Evolutionary conservation across 2,888 invertebrate genomes (phyloP).

Genomic region (Eilema depressum): DNA sequence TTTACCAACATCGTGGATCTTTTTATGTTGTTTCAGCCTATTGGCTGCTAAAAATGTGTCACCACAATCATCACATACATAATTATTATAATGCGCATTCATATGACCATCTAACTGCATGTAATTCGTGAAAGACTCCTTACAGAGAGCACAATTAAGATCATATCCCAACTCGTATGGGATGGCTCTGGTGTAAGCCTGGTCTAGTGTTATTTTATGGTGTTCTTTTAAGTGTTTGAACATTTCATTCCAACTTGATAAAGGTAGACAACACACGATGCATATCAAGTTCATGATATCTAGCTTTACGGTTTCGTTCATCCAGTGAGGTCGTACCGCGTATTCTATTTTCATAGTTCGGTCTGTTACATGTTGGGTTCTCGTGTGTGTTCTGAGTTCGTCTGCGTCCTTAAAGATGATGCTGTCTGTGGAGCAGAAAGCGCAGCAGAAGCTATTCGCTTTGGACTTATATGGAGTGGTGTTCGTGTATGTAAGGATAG

Average conservation of each 20-base stretch:
- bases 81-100: slow-evolving; percentile 73
- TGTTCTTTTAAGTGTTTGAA: slow-evolving; percentile 62
- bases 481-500: slow-evolving; percentile 65
- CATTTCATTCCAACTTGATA: slow-evolving; percentile 65
- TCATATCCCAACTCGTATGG: slow-evolving; percentile 60
- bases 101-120: slow-evolving; percentile 69
- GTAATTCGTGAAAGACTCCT: slow-evolving; percentile 55
- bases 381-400: slow-evolving; percentile 62
- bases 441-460: slow-evolving; percentile 59
- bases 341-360: slow-evolving; percentile 55
- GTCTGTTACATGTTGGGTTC: slow-evolving; percentile 53
- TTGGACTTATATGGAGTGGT: slow-evolving; percentile 68
- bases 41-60: slow-evolving; percentile 61
- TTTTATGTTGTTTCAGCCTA: slow-evolving; percentile 68
- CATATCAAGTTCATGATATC: slow-evolving; percentile 67
- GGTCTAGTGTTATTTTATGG: slow-evolving; percentile 59
- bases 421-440: slow-evolving; percentile 61
- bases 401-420: slow-evolving; percentile 58
- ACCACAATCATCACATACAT: slow-evolving; percentile 71
- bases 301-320: slow-evolving; percentile 69
- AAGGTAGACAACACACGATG: slow-evolving; percentile 52
- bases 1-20: slow-evolving; percentile 74
- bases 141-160: slow-evolving; percentile 64
- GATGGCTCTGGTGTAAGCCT: slow-evolving; percentile 61
- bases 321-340: slow-evolving; percentile 61